phyloP scores from a whole-genome alignment of 2,888 invertebrate genomes.

The Nymphalis urticae region DNA sequence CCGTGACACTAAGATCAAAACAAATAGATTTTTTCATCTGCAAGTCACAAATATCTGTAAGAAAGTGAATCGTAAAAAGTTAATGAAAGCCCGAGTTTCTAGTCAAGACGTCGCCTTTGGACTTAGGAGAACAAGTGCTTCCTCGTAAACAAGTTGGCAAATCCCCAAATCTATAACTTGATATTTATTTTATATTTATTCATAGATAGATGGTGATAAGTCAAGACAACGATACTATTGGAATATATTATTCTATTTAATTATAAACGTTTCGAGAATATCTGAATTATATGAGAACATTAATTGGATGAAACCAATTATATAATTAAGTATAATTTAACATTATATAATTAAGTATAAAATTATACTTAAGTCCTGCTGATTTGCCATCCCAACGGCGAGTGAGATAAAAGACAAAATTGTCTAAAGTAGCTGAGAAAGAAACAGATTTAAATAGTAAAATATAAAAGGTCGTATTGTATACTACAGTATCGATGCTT shows the following conservation, averaged over 20 bases:
- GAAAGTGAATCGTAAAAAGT: constrained; percentile 60
- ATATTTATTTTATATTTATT: constrained; percentile 13
- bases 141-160: constrained; percentile 41
- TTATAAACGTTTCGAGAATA: too few relatives aligned
- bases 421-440: background rate
- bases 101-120: constrained; percentile 39
- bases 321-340: too few relatives aligned
- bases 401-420: background rate
- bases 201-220: background rate
- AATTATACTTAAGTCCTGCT: too few relatives aligned
- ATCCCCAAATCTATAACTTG: constrained; percentile 38
- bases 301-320: too few relatives aligned
- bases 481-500: constrained; percentile 31
- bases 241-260: too few relatives aligned
- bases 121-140: constrained; percentile 45
- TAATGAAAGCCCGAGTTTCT: constrained; percentile 56
- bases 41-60: constrained; percentile 27
- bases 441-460: background rate
- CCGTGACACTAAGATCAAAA: constrained; percentile 38
- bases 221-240: too few relatives aligned
- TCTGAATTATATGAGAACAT: too few relatives aligned
- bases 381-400: background rate
- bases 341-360: too few relatives aligned
- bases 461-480: constrained; percentile 28
- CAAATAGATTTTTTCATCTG: constrained; percentile 34